Evolutionary conservation across 1,140 invertebrate genomes (phyloP).

Genomic region (Cydia amplana): DNA sequence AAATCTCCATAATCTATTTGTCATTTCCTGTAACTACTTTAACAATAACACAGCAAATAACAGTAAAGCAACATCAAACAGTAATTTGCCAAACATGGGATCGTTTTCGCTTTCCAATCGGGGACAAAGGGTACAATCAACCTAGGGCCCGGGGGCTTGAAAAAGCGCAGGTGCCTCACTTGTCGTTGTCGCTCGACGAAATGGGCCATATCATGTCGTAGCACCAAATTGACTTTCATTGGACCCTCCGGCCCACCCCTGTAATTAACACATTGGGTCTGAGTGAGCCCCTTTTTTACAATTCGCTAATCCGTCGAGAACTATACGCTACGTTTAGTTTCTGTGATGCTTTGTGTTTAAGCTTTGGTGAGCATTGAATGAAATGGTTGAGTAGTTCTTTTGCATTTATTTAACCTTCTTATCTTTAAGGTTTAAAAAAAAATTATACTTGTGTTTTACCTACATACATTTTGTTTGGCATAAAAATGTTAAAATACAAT

Average conservation of each 20-base stretch:
- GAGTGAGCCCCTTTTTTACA: slow-evolving; percentile 73
- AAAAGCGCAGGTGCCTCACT: slow-evolving; percentile 76
- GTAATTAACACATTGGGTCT: slow-evolving; percentile 79
- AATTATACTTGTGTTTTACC: no score
- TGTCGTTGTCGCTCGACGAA: slow-evolving; percentile 78
- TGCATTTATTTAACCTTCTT: no score
- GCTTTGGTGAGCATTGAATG: slow-evolving; percentile 36
- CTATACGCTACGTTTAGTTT: slow-evolving; percentile 54
- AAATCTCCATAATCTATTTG: neutral
- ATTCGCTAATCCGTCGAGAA: slow-evolving; percentile 74
- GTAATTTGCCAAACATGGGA: slow-evolving; percentile 44
- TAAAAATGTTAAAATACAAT: no score
- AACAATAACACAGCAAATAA: slow-evolving; percentile 25
- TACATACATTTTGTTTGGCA: no score
- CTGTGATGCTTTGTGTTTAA: slow-evolving; percentile 51
- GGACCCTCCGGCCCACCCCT: slow-evolving; percentile 72
- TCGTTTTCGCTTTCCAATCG: slow-evolving; percentile 54
- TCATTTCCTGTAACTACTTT: slow-evolving; percentile 71
- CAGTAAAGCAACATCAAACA: slow-evolving; percentile 25
- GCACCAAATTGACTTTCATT: slow-evolving; percentile 80
- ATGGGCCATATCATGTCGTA: slow-evolving; percentile 81
- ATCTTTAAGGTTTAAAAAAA: no score
- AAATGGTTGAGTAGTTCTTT: neutral
- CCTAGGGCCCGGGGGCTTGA: slow-evolving; percentile 50
- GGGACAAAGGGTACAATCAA: slow-evolving; percentile 55